Base-by-base conservation (phyloP, 2,113 vertebrate species). In the Smithornis capensis region DNA sequence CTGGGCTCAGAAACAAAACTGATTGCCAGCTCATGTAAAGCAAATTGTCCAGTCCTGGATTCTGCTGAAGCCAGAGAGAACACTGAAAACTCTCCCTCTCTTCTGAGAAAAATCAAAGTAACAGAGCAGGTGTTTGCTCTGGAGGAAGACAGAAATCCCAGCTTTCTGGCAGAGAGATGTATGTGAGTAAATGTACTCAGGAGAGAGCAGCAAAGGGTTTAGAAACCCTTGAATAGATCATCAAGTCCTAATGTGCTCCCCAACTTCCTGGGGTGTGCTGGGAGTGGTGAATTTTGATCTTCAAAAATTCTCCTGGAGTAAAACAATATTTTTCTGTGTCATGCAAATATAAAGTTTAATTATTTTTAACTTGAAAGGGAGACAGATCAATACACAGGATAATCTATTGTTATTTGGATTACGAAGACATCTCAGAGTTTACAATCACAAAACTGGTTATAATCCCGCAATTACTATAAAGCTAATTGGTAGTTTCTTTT, bases 401-500 rank as follows among this genome's bases (percentile, higher is more conserved):
- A 91, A 93, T 80, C 92, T 82, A 75, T 18, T 53, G 87, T 86
- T 96, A 79, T 31, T 37, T 55, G 89, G 62, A 92, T 81, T 94
- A 87, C 5, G 27, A 93, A 84, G 84, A 76, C 3, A 6, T 44
- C 90, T 91, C 53, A 55, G 78, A 90, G 64, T 80, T 83, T 77
- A 78, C 92, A 59, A 14, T 83, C 89, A 84, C 73, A 49, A 17
- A 80, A 57, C 78, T 65, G 92, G 90, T 84, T 78, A 49, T 84
- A 92, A 93, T 80, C 91, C 96, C 42, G 70, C 95, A 82, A 78
- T 88, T 92, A 91, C 84, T 84, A 80, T 65, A 79, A 42, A 90
- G 89, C 97, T 94, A 95, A 96, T 83, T 92, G 97, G 97, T 87
- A 83, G 91, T 47, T 94, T 92, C 97, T 96, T 92, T 84, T 89